Evolutionary conservation across 2,888 invertebrate genomes (phyloP), one percentile per base, ranked within the genome.

Genomic region (Nyleta sp.): DNA sequence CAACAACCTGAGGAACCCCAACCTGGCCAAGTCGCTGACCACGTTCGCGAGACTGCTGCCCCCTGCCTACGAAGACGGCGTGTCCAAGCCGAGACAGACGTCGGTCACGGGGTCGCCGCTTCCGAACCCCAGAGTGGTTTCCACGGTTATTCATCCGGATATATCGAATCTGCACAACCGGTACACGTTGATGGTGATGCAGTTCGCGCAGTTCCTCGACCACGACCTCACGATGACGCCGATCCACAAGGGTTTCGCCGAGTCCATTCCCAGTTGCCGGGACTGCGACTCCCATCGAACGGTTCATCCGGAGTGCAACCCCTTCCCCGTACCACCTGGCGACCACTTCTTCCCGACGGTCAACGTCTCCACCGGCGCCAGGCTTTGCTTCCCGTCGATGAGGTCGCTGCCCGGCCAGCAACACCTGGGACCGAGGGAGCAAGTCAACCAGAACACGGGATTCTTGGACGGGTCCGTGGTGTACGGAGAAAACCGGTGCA

Each of bases 221-320:
- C 98, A 98, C 91, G 98, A 98, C 89, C 92, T 99, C 57, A 98
- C 98, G 0, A 95, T 98, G 93, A 98, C 98, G 0, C 98, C 97
- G 1, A 96, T 97, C 65, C 96, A 96, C 86, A 96, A 96, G 92
- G 96, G 96, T 85, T 96, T 96, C 92, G 95, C 95, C 88, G 96
- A 97, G 85, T 96, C 97, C 0, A 97, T 98, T 81, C 96, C 98
- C 0, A 95, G 96, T 87, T 98, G 98, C 85, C 93, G 97, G 44
- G 93, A 96, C 0, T 98, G 98, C 87, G 96, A 98, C 87, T 96
- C 98, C 0, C 93, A 95, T 0, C 92, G 95, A 55, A 96, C 96
- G 0, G 97, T 98, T 0, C 98, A 98, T 89, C 97, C 97, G 0
- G 98, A 98, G 87, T 98, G 98, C 88, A 95, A 96, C 91, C 98